These are phyloP conservation scores for Harpagoxenus sublaevis DNA, from an alignment of 2,888 invertebrate species.

Conservation along the genomic window DNA sequence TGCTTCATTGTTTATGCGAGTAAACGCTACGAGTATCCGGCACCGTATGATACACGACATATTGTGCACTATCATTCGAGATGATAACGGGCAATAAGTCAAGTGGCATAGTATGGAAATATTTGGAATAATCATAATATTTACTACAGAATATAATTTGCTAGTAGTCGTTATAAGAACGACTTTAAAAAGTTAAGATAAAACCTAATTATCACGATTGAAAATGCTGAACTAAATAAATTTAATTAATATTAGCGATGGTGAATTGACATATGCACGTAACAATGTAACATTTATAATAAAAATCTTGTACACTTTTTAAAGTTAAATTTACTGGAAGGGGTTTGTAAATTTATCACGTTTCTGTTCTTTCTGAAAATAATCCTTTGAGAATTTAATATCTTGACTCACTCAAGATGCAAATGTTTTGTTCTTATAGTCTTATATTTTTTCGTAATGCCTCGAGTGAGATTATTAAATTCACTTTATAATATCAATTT, in stretches of 20 bases:
- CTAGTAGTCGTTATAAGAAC: not conserved
- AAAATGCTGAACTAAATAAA: not conserved
- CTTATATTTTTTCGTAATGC: not conserved
- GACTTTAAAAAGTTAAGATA: not conserved
- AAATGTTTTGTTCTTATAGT: not conserved
- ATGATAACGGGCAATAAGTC: conserved; percentile 6
- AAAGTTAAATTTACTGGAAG: not conserved
- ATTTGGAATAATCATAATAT: not conserved
- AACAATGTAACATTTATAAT: not conserved
- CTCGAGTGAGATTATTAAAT: conserved; percentile 23
- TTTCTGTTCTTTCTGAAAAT: not conserved
- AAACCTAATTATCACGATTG: not conserved
- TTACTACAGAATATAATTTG: not conserved
- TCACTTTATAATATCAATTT: conserved; percentile 2
- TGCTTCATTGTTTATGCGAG: conserved; percentile 66
- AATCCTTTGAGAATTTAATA: not conserved
- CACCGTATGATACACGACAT: conserved; percentile 16
- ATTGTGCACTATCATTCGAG: conserved; percentile 11
- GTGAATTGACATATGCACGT: not conserved
- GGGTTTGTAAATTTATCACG: not conserved
- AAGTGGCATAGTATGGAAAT: not conserved
- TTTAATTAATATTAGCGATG: not conserved
- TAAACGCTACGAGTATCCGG: conserved; percentile 25
- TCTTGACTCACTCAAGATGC: not conserved
- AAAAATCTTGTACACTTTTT: not conserved